phyloP scores from a whole-genome alignment of 2,888 invertebrate species.

The Hymenopus coronatus region DNA sequence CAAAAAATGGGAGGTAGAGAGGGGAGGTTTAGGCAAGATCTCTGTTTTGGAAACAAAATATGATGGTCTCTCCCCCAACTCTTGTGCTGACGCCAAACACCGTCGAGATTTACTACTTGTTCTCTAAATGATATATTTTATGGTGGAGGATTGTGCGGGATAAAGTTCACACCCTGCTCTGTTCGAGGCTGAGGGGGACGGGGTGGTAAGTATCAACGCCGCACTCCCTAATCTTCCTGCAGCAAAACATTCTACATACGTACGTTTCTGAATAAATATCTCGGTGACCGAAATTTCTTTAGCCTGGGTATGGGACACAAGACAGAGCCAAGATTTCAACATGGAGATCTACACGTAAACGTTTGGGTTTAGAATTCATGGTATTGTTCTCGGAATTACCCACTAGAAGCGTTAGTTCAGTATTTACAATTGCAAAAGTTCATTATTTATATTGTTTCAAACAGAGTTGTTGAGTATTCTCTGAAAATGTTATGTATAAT shows the following conservation, averaged over 20 bases:
- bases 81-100: background rate
- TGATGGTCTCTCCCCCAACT: background rate
- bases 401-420: too few species aligned
- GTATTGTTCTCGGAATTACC: too few species aligned
- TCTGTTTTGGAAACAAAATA: background rate
- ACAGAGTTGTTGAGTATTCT: too few species aligned
- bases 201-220: background rate
- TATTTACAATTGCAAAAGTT: too few species aligned
- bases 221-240: background rate
- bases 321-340: too few species aligned
- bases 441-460: too few species aligned
- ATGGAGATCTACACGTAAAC: too few species aligned
- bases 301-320: background rate
- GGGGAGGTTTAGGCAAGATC: background rate
- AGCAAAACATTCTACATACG: background rate
- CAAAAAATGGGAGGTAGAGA: background rate
- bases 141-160: background rate
- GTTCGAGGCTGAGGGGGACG: background rate
- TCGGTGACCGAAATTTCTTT: background rate
- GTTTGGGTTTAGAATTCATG: too few species aligned
- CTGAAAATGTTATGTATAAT: too few species aligned
- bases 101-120: background rate
- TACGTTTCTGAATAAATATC: background rate
- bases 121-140: constrained; percentile 14
- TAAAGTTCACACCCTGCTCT: background rate